Base-by-base conservation (phyloP, 1,140 invertebrate genomes). In the Lepidurus packardi region DNA sequence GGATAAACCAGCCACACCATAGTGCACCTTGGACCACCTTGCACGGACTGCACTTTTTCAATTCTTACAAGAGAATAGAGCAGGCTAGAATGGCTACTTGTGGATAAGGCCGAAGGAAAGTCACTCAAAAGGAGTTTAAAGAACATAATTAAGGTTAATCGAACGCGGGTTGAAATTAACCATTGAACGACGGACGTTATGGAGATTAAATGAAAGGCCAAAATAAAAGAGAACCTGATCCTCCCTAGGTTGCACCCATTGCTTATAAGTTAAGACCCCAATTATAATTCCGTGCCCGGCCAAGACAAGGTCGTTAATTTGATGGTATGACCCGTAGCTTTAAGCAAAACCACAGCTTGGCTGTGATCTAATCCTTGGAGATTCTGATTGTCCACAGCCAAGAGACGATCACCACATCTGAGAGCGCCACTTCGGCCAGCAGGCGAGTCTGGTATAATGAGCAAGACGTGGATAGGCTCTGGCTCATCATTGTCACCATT, bases 391-490 rank as follows among this genome's bases (percentile, higher is more conserved):
- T 88, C 87, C 10, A 88, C 87, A 74, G 86, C 84, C 43, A 88
- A 78, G 21, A 88, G 82, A 73, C 87, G 84, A 81, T 88, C 87
- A 9, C 87, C 87, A 83, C 87, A 88, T 79, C 87, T 85, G 7
- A 87, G 81, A 74, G 85, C 81, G 25, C 85, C 87, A 81, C 87
- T 86, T 79, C 85, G 84, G 25, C 84, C 85, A n/a, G 87, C 87
- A 11, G 86, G 86, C 10, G 86, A 87, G 25, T 86, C 85, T 43
- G 84, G 83, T 7, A 88, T 86, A 76, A 88, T 85, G 79, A 87
- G 87, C 73, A 88, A 86, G 25, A 88, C 85, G 81, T 87, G 86
- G 76, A 88, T 85, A 11, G 87, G 85, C 79, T 87, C 83, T 43
- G 83, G 81, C 75, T 82, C 82, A 21, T 65, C 53, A 13, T 0